Base-by-base conservation (phyloP, 2,888 invertebrate species). In the Amorpha juglandis region DNA sequence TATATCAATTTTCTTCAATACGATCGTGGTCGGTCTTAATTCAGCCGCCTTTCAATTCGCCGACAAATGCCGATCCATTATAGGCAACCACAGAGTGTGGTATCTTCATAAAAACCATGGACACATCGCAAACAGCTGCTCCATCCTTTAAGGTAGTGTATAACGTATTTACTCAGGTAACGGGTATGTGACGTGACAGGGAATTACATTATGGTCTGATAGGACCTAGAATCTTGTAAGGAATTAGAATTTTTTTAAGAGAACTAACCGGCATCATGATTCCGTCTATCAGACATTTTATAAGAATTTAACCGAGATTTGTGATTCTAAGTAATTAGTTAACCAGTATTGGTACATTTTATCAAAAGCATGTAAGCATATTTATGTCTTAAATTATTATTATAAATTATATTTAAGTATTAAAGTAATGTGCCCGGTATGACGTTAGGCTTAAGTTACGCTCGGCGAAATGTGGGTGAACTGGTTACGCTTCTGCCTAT, bases 91-190 rank as follows among this genome's bases (percentile, higher is more conserved):
- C 58, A 42, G 38, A 42, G 38, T 42, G 58, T 58, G 58, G 58
- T 12, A 58, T 58, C 58, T 58, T 38, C 12, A 42, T 19, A 58
- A 58, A 58, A 58, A 58, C 11, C 42, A 58, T 58, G 35, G 55
- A 55, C 55, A 42, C 1, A 58, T 42, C 12, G 19, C 58, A 58
- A 42, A 58, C 58, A 12, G 12, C 35, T 8, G 45, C 14, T 6
- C 11, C 21, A 16, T 42, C 19, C 12, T 58, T 38, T 42, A 58
- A 19, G 58, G 58, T 19, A 1, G 38, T 42, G 58, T 42, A 19
- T 58, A 19, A 58, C 38, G 58, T 58, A n/a, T 58, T 58, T 58
- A 35, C 35, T 55, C 33, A 58, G 19, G 58, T 58, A 58, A 58
- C 58, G 58, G 58, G 42, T 38, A 11, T 19, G 38, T 8, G 11